Evolutionary conservation across 2,113 vertebrate species (phyloP), one percentile per base, ranked within the genome.

Genomic region (Probosciger aterrimus): DNA sequence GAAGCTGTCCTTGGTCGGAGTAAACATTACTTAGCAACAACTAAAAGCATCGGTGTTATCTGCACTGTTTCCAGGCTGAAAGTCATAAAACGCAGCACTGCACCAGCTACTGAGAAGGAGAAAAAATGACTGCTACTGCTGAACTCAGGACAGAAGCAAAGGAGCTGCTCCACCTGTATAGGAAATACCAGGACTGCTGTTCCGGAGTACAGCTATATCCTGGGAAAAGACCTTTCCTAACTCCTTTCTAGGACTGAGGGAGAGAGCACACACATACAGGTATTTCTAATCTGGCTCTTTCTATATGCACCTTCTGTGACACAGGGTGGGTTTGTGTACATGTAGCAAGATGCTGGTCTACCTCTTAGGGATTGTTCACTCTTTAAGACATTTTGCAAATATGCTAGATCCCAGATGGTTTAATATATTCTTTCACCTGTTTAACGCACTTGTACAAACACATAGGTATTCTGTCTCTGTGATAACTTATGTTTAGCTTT

Each of bases 231-330:
- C 7, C 14, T 77, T 91, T 80, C 2, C 1, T 53, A 65, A 52
- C 4, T 14, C 10, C 10, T 81, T 76, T 57, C 10, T 33, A 30
- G 30, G 31, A 47, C 0, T 3, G 0, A 43, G 43, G 63, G 37
- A 81, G 41, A 1, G 4, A 79, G 57, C 16, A 46, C 17, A 10
- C 9, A 15, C 6, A 43, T 27, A 16, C 1, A 79, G 53, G 15
- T 5, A 6, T 49, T 86, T 91, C 43, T 80, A 24, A 50, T 43
- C 44, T 16, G 8, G 5, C 30, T 84, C 39, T 64, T 92, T 18
- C 2, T 15, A 0, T 33, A 5, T 15, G 19, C 28, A 52, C 0
- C 15, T 63, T 85, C 5, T 63, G 0, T 89, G 44, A 5, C 15
- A 7, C 5, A 12, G 25, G 19, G 11, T 3, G 5, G 28, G 8